Base-by-base conservation (phyloP, 2,888 invertebrate species). In the Drosophila barbarae region DNA sequence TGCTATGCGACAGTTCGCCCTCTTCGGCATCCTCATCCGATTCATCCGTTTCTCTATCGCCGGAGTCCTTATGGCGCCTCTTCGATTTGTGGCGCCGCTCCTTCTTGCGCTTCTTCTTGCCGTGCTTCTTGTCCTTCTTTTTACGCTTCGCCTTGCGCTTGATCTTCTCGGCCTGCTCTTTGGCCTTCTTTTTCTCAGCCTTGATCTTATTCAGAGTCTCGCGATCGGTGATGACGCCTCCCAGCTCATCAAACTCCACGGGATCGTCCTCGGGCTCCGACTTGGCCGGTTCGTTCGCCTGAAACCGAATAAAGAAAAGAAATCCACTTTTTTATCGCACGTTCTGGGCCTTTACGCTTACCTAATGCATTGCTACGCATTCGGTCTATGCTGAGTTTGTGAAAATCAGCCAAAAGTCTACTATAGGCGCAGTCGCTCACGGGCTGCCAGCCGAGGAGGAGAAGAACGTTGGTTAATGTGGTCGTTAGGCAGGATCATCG, bases 331-430 rank as follows among this genome's bases (percentile, higher is more conserved):
- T 89, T 89, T 89, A 89, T 89, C 88, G 86, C 83, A 84, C 75
- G 77, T 87, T 87, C 86, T 69, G 75, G 53, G 58, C 57, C 69
- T 74, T 72, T 77, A 71, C 77, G 90, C 91, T 89, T 91, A 92
- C 92, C 92, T 89, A 90, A 87, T 83, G 91, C 90, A 87, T 90
- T 87, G 76, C 86, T 88, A 88, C 90, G 91, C 88, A 90, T 90
- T 87, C 87, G 90, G 89, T 90, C 89, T 89, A 92, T 89, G 86
- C 86, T 86, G 78, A 89, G 87, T 72, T 85, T 86, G 76, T 87
- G 85, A 87, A 89, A 89, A 77, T 86, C 81, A 74, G 83, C 84
- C 87, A 90, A 85, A 77, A 90, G 85, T 80, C 82, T 86, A 87
- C 85, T 88, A 86, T 86, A 84, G 84, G 84, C 87, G 82, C 84